phyloP scores from a whole-genome alignment of 2,797 vertebrate genomes.

The Urocyon cinereoargenteus region DNA sequence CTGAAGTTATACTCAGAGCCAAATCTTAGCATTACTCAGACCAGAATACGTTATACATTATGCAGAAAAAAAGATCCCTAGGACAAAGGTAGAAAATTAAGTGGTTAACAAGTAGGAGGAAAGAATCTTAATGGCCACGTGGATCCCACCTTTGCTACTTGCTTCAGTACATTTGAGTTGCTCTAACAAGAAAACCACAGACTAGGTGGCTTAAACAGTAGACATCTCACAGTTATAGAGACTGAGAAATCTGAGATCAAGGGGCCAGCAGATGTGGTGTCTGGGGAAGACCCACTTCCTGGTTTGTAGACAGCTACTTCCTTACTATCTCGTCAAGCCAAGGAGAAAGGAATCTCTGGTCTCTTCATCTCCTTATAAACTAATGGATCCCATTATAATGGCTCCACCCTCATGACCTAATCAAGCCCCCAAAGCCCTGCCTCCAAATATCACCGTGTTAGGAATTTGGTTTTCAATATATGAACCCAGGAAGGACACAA shows the following conservation, averaged over 20 bases:
- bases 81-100: background rate
- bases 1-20: background rate
- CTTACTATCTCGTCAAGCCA: background rate
- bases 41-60: background rate
- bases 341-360: background rate
- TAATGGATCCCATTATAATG: background rate
- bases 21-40: conserved; percentile 21
- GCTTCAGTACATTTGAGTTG: background rate
- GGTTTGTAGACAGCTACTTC: background rate
- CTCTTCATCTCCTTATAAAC: background rate
- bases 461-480: background rate
- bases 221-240: background rate
- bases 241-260: background rate
- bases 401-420: background rate
- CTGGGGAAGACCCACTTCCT: background rate
- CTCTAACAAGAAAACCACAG: background rate
- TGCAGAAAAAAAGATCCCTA: background rate
- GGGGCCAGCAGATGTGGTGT: background rate
- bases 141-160: background rate
- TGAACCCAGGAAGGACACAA: background rate
- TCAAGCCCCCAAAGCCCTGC: background rate
- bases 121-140: background rate
- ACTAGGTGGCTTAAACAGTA: background rate
- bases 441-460: background rate
- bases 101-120: background rate